These are phyloP conservation scores for Ridgeia piscesae DNA, from an alignment of 1,140 invertebrate genomes.

Conservation along the genomic window DNA sequence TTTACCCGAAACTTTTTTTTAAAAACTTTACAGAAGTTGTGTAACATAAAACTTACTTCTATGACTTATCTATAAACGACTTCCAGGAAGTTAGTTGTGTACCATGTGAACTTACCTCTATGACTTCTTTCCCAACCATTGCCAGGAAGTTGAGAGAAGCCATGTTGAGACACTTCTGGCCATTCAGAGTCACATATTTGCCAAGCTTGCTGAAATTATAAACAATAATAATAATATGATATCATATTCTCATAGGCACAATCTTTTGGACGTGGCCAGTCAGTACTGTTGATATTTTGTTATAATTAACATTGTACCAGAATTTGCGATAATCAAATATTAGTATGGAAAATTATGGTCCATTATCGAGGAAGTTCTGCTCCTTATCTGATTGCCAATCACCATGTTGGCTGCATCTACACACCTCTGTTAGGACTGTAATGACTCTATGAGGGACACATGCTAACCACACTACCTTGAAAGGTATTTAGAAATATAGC, in stretches of 20 bases:
- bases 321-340: neutral
- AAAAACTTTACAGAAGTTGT: constrained; percentile 67
- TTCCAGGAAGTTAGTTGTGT: constrained; percentile 74
- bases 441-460: too few relatives aligned
- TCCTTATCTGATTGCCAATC: too few relatives aligned
- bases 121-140: constrained; percentile 68
- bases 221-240: constrained; percentile 20
- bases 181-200: constrained; percentile 72
- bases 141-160: constrained; percentile 84
- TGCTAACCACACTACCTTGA: too few relatives aligned
- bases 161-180: constrained; percentile 75
- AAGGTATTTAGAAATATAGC: too few relatives aligned
- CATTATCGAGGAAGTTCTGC: too few relatives aligned
- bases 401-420: too few relatives aligned
- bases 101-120: constrained; percentile 56
- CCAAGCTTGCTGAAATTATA: constrained; percentile 61
- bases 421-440: too few relatives aligned
- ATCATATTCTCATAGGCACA: neutral
- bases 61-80: constrained; percentile 69
- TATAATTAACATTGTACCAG: neutral
- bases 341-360: too few relatives aligned
- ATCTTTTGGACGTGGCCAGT: neutral
- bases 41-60: constrained; percentile 52
- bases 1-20: constrained; percentile 37
- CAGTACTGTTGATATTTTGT: neutral